phyloP scores from a whole-genome alignment of 1,140 invertebrate genomes.

The Scaptodrosophila lebanonensis region DNA sequence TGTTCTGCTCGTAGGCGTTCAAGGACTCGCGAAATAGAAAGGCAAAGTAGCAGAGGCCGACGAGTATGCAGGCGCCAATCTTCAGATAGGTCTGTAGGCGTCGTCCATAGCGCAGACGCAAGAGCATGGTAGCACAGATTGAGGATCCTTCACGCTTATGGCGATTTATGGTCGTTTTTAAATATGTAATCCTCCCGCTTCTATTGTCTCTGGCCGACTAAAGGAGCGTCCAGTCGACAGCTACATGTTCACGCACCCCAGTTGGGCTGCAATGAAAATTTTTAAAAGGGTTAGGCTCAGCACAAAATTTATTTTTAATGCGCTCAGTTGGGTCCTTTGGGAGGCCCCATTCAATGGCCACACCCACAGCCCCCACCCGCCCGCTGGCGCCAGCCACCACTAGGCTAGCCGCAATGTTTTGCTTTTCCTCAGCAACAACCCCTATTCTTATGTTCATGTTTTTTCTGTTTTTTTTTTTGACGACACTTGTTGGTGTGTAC shows the following conservation, averaged over 20 bases:
- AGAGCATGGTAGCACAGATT: slow-evolving; percentile 46
- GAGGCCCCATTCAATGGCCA: no score
- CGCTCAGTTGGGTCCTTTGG: no score
- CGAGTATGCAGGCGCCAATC: slow-evolving; percentile 50
- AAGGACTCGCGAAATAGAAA: slow-evolving; percentile 72
- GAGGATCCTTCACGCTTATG: background rate
- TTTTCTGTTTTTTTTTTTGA: slow-evolving; percentile 17
- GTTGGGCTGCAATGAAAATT: no score
- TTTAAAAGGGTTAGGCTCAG: no score
- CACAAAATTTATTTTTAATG: no score
- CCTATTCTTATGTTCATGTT: background rate
- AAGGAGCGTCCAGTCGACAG: no score
- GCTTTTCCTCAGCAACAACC: slow-evolving; percentile 9
- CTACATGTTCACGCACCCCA: slow-evolving; percentile 51
- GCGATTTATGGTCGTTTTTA: no score
- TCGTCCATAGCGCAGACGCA: slow-evolving; percentile 60
- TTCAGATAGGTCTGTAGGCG: slow-evolving; percentile 68
- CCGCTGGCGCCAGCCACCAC: background rate
- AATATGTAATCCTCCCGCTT: no score
- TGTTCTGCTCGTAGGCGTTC: slow-evolving; percentile 62
- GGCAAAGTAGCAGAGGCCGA: slow-evolving; percentile 67
- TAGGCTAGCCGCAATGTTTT: background rate
- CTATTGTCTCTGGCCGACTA: no score
- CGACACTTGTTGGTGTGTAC: slow-evolving; percentile 66
- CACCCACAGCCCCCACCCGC: no score